phyloP scores from a whole-genome alignment of 1,140 invertebrate species.

The Zaprionus vittiger region DNA sequence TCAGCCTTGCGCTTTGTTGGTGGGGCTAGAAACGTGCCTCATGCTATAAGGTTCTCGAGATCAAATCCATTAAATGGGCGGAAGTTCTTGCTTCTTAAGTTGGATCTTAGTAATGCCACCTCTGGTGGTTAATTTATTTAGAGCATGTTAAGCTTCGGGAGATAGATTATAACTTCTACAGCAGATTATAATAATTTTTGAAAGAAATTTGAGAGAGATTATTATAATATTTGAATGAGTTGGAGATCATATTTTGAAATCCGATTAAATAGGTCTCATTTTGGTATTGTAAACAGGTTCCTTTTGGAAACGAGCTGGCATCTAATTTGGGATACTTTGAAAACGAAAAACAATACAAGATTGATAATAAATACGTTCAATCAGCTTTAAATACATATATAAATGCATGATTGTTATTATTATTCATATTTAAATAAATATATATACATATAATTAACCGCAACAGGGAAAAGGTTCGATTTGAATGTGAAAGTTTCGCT shows the following conservation, averaged over 20 bases:
- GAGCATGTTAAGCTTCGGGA: not conserved
- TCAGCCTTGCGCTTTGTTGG: constrained; percentile 7
- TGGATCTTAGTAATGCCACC: not conserved
- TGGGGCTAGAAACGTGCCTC: constrained; percentile 58
- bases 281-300: not conserved
- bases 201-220: not conserved
- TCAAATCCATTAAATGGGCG: constrained; percentile 52
- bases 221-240: not conserved
- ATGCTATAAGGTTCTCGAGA: constrained; percentile 40
- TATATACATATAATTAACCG: constrained; percentile 1
- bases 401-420: not conserved
- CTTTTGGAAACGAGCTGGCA: not conserved
- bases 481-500: constrained; percentile 22
- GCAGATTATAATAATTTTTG: not conserved
- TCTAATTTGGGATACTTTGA: not conserved
- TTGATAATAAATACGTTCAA: not conserved
- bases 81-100: constrained; percentile 14
- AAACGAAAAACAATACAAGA: not conserved
- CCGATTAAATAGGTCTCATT: not conserved
- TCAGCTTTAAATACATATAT: not conserved
- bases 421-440: not conserved
- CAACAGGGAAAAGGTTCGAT: constrained; percentile 3
- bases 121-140: not conserved
- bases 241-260: not conserved
- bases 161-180: not conserved